A percentile compares a stretch with the other conserved stretches of the same genome.
phyloP scores from a whole-genome alignment of 2,113 vertebrate species.

The Azemiops feae region DNA sequence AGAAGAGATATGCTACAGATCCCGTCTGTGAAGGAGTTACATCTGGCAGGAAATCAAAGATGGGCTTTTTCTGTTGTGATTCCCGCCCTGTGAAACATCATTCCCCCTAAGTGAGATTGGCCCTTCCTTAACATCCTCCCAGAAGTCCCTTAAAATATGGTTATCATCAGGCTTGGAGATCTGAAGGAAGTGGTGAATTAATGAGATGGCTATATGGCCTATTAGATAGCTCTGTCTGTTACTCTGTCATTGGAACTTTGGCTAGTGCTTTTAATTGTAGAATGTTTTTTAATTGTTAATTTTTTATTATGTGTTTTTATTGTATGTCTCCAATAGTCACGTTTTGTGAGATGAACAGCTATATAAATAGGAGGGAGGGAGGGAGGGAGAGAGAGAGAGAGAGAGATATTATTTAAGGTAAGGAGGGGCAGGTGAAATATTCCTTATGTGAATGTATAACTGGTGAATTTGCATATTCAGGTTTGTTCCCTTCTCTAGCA shows the following conservation, averaged over 20 bases:
- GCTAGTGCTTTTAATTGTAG: neutral
- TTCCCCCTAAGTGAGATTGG: neutral
- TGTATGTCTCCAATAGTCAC: neutral
- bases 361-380: neutral
- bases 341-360: neutral
- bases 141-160: neutral
- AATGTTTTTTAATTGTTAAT: neutral
- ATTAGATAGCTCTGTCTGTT: neutral
- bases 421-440: neutral
- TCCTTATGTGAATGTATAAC: neutral
- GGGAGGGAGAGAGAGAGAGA: neutral
- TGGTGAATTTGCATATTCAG: neutral
- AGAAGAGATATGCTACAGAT: neutral
- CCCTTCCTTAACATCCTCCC: neutral
- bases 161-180: too few relatives aligned
- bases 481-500: neutral
- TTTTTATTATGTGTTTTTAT: neutral
- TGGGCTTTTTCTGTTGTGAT: neutral
- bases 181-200: neutral
- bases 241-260: neutral
- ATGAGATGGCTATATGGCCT: neutral
- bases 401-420: neutral
- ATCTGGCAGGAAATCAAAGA: neutral
- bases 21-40: neutral
- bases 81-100: neutral